A percentile compares a stretch with the other conserved stretches of the same genome.
Evolutionary conservation across 2,113 vertebrate genomes (phyloP).

Genomic region (Tor tambroides): DNA sequence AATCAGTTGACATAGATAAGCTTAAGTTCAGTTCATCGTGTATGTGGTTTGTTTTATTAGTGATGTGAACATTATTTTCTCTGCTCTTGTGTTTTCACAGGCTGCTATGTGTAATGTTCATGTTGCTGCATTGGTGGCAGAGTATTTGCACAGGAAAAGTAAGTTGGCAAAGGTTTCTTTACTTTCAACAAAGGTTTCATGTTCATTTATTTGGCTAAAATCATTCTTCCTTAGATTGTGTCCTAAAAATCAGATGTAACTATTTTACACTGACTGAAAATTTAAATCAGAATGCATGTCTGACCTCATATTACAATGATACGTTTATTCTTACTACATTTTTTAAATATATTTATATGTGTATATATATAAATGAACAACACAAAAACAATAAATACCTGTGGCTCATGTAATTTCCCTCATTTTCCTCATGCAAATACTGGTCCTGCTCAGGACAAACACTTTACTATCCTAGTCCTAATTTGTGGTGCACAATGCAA

Average conservation of each 20-base stretch:
- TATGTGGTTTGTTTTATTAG: neutral
- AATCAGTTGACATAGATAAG: neutral
- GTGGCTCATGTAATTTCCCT: constrained; percentile 5
- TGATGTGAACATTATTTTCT: neutral
- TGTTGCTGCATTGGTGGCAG: constrained; percentile 91
- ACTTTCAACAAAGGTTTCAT: neutral
- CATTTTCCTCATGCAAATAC: constrained; percentile 23
- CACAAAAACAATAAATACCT: constrained; percentile 3
- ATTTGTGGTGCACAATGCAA: constrained; percentile 6
- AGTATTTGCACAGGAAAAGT: constrained; percentile 96
- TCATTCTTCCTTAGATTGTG: neutral
- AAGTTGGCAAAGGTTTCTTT: constrained; percentile 66
- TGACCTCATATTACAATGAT: neutral
- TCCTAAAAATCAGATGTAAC: neutral
- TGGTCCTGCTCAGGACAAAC: neutral
- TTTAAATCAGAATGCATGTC: neutral
- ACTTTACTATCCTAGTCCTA: neutral
- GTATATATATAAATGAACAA: neutral
- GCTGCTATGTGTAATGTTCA: constrained; percentile 96
- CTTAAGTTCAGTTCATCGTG: neutral
- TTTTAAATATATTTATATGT: too few species aligned
- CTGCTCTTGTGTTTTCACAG: constrained; percentile 45
- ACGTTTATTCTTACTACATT: neutral
- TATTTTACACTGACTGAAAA: neutral
- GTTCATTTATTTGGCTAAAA: neutral